Conservation (phyloP, 2,113 vertebrate genomes). For the Triplophysa rosa region DNA sequence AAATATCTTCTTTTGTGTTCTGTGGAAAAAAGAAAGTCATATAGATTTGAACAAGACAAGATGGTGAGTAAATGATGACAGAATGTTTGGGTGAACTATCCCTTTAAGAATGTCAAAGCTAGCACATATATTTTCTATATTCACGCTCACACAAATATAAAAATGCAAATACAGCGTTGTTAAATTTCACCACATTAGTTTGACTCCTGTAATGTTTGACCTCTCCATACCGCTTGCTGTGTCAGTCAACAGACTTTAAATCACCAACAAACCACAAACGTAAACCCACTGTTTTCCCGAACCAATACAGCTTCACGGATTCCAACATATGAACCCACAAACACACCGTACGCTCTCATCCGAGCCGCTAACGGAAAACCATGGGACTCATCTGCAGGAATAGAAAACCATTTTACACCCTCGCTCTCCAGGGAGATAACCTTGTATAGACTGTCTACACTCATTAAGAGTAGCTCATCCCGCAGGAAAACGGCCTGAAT, state of each 20-base stretch:
- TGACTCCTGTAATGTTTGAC: neutral
- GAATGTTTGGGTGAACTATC: neutral
- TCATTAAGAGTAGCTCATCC: slow-evolving; percentile 31
- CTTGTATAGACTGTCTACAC: slow-evolving; percentile 49
- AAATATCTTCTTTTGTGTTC: too few relatives aligned
- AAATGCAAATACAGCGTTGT: neutral
- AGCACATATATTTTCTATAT: too few relatives aligned
- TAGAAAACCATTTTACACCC: slow-evolving; percentile 45
- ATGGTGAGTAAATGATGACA: too few relatives aligned
- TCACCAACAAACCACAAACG: slow-evolving; percentile 10
- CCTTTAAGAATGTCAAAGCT: too few relatives aligned
- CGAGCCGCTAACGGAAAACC: slow-evolving; percentile 16
- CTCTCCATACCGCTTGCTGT: neutral
- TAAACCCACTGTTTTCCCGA: slow-evolving; percentile 17
- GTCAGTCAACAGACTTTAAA: neutral
- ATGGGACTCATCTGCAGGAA: slow-evolving; percentile 45
- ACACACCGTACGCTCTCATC: slow-evolving; percentile 11
- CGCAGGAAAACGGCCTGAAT: neutral
- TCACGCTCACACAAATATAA: too few relatives aligned
- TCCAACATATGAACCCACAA: slow-evolving; percentile 29
- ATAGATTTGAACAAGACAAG: too few relatives aligned
- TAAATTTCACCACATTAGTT: slow-evolving; percentile 1
- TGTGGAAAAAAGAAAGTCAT: too few relatives aligned
- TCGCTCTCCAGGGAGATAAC: slow-evolving; percentile 38
- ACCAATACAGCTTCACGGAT: neutral